Evolutionary conservation across 1,140 invertebrate species (phyloP), one percentile per base, ranked within the genome.

Genomic region (Papilio aristodemus): DNA sequence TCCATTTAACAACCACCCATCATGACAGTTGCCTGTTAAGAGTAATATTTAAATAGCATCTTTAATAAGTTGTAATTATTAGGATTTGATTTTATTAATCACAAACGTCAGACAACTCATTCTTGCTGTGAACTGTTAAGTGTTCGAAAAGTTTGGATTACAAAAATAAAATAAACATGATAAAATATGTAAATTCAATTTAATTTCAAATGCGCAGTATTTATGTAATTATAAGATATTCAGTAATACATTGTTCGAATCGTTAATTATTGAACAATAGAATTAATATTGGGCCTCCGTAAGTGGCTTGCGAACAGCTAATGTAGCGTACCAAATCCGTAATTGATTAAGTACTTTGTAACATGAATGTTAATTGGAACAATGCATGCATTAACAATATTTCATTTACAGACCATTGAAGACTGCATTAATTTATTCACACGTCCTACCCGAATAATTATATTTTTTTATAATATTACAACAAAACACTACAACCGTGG

Each of bases 1-100:
- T 54, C 79, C 78, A 80, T 22, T 68, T 32, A 68, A 76, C 68
- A 46, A 54, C 25, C 38, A 54, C 37, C 50, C 19, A 22, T 25
- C n/a, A 43, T 17, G 1, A 10, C 8, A 54, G 41, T 22, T 54
- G n/a, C 46, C 19, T 11, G 22, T 22, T 50, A 3, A 32, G 6
- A 32, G 27, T 32, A 32, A 32, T 32, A 32, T 3, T 3, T 32
- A 6, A 6, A 32, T 32, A 32, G 6, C 27, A 3, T 3, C 2
- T 32, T 3, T 32, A 32, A 6, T 32, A 32, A 32, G 2, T 3
- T 2, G 27, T 2, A 32, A 32, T 32, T 3, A 32, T 32, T n/a
- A n/a, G n/a, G n/a, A n/a, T n/a, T n/a, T n/a, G n/a, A n/a, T n/a
- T n/a, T n/a, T n/a, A n/a, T n/a, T n/a, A n/a, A n/a, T n/a, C n/a